A percentile compares a stretch with the other conserved stretches of the same genome.
phyloP scores from a whole-genome alignment of 2,888 invertebrate genomes.

The Calliopum simillimum region DNA sequence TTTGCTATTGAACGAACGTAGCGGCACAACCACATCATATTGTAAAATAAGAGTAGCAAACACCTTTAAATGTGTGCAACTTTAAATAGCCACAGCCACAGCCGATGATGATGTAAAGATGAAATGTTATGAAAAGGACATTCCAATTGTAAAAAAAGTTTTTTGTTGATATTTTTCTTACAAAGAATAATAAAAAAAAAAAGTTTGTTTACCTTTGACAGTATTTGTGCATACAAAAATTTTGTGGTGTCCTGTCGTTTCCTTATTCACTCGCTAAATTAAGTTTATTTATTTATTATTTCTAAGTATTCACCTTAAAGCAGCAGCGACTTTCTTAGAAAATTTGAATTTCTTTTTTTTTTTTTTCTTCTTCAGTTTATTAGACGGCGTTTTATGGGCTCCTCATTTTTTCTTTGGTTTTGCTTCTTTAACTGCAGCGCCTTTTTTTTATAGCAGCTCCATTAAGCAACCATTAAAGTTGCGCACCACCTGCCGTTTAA shows the following conservation, averaged over 20 bases:
- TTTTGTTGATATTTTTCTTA: slow-evolving; percentile 1
- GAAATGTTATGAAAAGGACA: too few relatives aligned
- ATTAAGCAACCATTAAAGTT: slow-evolving; percentile 21
- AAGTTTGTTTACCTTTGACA: background rate
- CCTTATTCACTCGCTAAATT: background rate
- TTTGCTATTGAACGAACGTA: background rate
- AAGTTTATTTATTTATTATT: background rate
- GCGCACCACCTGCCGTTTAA: slow-evolving; percentile 39
- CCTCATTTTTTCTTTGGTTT: background rate
- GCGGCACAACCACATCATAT: too few relatives aligned
- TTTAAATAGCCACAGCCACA: too few relatives aligned
- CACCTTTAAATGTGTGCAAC: too few relatives aligned
- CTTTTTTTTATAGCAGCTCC: slow-evolving; percentile 10
- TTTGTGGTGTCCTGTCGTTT: background rate
- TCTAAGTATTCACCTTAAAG: background rate
- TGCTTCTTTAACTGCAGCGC: background rate
- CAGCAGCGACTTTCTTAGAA: background rate
- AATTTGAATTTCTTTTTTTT: background rate
- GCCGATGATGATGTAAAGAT: too few relatives aligned
- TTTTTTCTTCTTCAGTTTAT: background rate
- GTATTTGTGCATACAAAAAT: background rate
- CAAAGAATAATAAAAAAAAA: background rate
- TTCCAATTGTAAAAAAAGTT: background rate
- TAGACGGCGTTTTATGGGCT: background rate
- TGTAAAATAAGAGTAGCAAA: too few relatives aligned